Evolutionary conservation across 2,888 invertebrate genomes (phyloP), one percentile per base, ranked within the genome.

Genomic region (Antheraea yamamai): DNA sequence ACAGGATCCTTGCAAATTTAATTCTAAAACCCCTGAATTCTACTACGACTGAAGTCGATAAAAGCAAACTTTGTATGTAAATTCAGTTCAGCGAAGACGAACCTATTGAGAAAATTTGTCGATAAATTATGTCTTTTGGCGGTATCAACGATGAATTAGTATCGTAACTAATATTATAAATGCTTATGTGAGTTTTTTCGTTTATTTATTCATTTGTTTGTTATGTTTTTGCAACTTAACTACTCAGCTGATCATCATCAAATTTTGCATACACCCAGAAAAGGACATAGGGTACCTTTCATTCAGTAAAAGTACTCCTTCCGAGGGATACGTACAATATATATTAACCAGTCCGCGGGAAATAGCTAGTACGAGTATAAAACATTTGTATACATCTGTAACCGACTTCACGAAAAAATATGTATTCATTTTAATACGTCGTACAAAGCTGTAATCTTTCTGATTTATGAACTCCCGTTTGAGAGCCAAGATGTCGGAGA

Each of bases 401-500:
- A 39, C 58, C 26, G 61, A 61, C 16, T 73, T 68, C 68, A 30
- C 55, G 73, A 73, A 75, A 47, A 20, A 51, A 20, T 51, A 75
- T 55, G 68, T 73, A 73, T 75, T 75, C 73, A 70, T 73, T 73
- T 73, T 58, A 73, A 70, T 70, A 70, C 73, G 73, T 70, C 73
- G 73, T 73, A 73, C 73, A 73, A 73, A 75, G 58, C 68, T 73
- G 73, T 70, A 73, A 75, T 71, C 73, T 70, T 80, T 80, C 79
- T 80, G 79, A 83, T 81, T 81, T 82, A 82, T 82, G 81, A 79
- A 80, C 82, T 81, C 82, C 61, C 83, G 84, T 86, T 87, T 86
- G 85, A 86, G 86, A 81, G 83, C 82, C 79, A 82, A 84, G 83
- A 83, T 81, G 85, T 87, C 86, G 82, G 84, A 86, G 87, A 85